Evolutionary conservation across 2,888 invertebrate genomes (phyloP), one percentile per base, ranked within the genome.

Genomic region (Pterobdella sp.): DNA sequence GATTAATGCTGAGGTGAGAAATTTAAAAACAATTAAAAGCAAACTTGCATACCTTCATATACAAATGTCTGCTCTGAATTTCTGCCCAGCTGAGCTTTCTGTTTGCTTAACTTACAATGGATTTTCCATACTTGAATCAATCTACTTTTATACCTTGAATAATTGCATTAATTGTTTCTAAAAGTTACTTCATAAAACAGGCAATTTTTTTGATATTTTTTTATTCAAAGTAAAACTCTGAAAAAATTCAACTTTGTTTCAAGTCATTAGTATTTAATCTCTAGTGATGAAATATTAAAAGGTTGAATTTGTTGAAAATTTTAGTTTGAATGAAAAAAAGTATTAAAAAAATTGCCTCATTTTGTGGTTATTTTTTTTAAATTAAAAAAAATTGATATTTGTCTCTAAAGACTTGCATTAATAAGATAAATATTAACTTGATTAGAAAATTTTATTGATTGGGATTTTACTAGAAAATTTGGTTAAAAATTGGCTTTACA

Each of bases 51-150:
- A 83, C 82, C 82, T 74, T 80, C 70, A 76, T 78, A 83, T 64
- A 65, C 73, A 75, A 82, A 80, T 56, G 76, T 77, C 69, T 76
- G 79, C 71, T 83, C 81, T 0, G 77, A 77, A 22, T 80, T 78
- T 49, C 83, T 75, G 0, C 82, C 82, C 1, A 81, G 80, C 10
- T 76, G 76, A 18, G 77, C 69, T 14, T 75, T 64, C 26, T 80
- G 73, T 3, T 78, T 77, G 63, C 81, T 81, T 34, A 89, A 79
- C 80, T 88, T 87, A 82, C 89, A 89, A 77, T 89, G 77, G 72
- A 81, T 82, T 67, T 80, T 78, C 81, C 81, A 83, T 1, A 81
- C 82, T 75, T 81, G 79, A 18, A 81, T 78, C 77, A 82, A 81
- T 74, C 81, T 81, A 65, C 77, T 77, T 76, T 82, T 79, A 66